Evolutionary conservation across 2,888 invertebrate genomes (phyloP).

Genomic region (Sinelater perroti): DNA sequence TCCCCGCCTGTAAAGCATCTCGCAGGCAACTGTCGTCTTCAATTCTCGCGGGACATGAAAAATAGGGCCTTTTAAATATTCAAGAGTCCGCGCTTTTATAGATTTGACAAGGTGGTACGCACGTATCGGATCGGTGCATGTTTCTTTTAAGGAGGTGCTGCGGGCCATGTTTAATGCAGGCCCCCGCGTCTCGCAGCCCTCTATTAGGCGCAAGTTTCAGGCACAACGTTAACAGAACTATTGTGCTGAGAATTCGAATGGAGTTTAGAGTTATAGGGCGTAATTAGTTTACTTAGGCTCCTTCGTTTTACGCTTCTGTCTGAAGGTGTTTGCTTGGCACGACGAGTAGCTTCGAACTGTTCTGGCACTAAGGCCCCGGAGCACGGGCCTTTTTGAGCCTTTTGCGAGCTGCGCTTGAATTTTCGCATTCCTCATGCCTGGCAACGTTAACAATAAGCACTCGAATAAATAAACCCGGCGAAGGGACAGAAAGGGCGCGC

Average conservation of each 20-base stretch:
- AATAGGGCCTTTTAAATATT: constrained; percentile 24
- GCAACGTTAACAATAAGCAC: no score
- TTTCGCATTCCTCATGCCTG: no score
- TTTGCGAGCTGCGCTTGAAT: no score
- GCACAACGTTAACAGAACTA: constrained; percentile 33
- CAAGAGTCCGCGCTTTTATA: constrained; percentile 16
- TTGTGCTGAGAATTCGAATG: constrained; percentile 37
- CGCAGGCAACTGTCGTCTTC: constrained; percentile 2
- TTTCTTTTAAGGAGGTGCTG: constrained; percentile 28
- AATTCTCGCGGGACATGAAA: constrained; percentile 7
- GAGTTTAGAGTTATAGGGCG: constrained; percentile 34
- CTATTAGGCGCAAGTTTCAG: constrained; percentile 35
- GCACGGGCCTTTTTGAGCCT: no score
- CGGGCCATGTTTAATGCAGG: constrained; percentile 25
- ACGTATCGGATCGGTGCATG: constrained; percentile 27
- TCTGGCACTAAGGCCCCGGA: no score
- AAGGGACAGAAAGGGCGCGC: no score
- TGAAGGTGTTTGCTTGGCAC: constrained; percentile 25
- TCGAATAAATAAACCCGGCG: no score
- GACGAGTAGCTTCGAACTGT: no score
- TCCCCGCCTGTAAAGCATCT: constrained; percentile 2
- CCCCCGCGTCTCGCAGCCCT: constrained; percentile 19
- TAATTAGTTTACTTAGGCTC: constrained; percentile 38
- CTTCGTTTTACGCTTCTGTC: constrained; percentile 27
- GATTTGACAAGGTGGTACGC: constrained; percentile 23